A percentile compares a stretch with the other conserved stretches of the same genome.
Conservation (phyloP, 2,797 vertebrate genomes). For the Merluccius polli region DNA sequence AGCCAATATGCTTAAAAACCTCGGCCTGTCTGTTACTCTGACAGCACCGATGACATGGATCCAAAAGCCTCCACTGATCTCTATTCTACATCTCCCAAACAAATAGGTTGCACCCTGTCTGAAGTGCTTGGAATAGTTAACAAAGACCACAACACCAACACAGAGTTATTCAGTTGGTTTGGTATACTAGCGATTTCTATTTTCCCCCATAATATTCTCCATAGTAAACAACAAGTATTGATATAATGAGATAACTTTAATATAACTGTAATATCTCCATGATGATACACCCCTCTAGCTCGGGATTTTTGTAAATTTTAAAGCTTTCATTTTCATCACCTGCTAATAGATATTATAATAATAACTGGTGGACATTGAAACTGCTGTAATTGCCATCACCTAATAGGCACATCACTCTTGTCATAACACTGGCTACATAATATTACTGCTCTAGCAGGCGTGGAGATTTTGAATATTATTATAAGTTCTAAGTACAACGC, state of each 20-base stretch:
- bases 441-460: too few species aligned
- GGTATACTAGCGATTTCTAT: background rate
- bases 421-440: too few species aligned
- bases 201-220: background rate
- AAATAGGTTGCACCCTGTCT: constrained; percentile 48
- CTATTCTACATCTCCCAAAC: constrained; percentile 49
- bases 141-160: constrained; percentile 56
- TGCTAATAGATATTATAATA: too few species aligned
- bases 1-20: constrained; percentile 61
- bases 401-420: too few species aligned
- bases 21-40: constrained; percentile 58
- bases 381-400: too few species aligned
- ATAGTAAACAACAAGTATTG: background rate
- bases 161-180: background rate
- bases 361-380: too few species aligned
- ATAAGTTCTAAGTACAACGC: too few species aligned
- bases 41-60: constrained; percentile 68
- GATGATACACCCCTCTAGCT: background rate
- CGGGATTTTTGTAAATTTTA: background rate
- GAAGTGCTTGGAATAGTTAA: constrained; percentile 64
- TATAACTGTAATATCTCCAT: background rate
- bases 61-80: constrained; percentile 70
- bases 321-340: too few species aligned
- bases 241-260: too few species aligned
- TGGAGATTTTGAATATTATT: too few species aligned